These are phyloP conservation scores for Agrotis ipsilon DNA, from an alignment of 2,888 invertebrate species.

Conservation along the genomic window DNA sequence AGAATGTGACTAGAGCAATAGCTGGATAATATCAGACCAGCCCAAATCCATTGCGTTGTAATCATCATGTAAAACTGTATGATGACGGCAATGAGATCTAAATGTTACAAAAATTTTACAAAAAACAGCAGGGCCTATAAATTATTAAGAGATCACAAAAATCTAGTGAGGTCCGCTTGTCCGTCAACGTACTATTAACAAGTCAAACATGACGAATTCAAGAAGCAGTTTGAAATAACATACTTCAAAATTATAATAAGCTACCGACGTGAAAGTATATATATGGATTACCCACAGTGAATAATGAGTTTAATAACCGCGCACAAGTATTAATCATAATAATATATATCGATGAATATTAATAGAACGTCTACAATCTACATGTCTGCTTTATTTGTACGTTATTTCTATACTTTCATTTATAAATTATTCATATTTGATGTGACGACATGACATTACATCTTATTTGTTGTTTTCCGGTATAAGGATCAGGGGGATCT, in stretches of 20 bases:
- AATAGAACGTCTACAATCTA: conserved; percentile 56
- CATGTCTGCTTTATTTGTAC: conserved; percentile 39
- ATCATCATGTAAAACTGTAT: background rate
- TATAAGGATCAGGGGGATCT: background rate
- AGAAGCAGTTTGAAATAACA: conserved; percentile 17
- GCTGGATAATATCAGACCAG: too few relatives aligned
- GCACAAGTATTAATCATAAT: conserved; percentile 49
- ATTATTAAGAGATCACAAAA: background rate
- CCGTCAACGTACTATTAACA: background rate
- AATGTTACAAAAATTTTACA: background rate
- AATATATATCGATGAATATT: conserved; percentile 68
- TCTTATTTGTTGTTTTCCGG: conserved; percentile 21
- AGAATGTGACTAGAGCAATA: too few relatives aligned
- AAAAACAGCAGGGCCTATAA: background rate
- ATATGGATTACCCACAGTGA: conserved; percentile 24
- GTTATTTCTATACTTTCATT: conserved; percentile 73
- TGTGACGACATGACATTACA: conserved; percentile 8
- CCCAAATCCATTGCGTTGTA: background rate
- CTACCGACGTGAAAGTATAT: conserved; percentile 52
- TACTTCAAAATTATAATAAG: conserved; percentile 1
- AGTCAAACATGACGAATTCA: conserved; percentile 1
- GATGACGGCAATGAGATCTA: background rate
- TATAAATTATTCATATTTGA: conserved; percentile 69
- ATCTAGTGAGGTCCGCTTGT: background rate
- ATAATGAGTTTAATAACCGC: conserved; percentile 60